Conservation (phyloP, 2,888 invertebrate species). For the Nowickia ferox region DNA sequence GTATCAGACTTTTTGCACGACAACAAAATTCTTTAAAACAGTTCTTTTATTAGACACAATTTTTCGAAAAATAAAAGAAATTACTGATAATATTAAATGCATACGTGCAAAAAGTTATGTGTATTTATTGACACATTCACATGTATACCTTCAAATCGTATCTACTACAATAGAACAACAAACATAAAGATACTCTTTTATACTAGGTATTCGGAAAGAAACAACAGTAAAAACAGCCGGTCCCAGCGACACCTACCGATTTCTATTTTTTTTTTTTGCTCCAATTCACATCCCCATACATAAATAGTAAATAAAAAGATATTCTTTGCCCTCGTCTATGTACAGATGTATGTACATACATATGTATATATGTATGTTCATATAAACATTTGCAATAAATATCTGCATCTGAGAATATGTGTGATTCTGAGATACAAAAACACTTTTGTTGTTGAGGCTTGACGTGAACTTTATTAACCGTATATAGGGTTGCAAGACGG, state of each 20-base stretch:
- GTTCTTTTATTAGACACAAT: background rate
- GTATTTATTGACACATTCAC: background rate
- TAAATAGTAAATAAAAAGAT: background rate
- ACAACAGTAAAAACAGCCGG: background rate
- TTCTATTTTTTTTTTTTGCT: conserved; percentile 30
- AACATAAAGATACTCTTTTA: background rate
- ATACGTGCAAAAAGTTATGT: conserved; percentile 32
- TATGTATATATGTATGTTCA: too few relatives aligned
- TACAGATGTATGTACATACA: too few relatives aligned
- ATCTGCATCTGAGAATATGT: too few relatives aligned
- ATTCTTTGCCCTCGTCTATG: background rate
- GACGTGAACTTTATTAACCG: too few relatives aligned
- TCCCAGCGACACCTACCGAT: conserved; percentile 16
- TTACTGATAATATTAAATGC: conserved; percentile 35
- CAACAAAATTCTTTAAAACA: conserved; percentile 22
- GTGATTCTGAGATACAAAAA: too few relatives aligned
- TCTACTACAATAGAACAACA: background rate
- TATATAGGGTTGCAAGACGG: too few relatives aligned
- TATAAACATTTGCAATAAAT: too few relatives aligned
- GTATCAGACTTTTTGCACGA: conserved; percentile 19
- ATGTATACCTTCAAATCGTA: conserved; percentile 5
- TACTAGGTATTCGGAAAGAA: background rate
- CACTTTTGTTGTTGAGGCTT: too few relatives aligned
- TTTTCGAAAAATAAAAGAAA: background rate
- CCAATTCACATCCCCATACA: conserved; percentile 13